Percentiles rank a stretch among this genome's conserved stretches.
These are phyloP conservation scores for Steinernema feltiae DNA, from an alignment of 1,140 invertebrate species.

Conservation along the genomic window DNA sequence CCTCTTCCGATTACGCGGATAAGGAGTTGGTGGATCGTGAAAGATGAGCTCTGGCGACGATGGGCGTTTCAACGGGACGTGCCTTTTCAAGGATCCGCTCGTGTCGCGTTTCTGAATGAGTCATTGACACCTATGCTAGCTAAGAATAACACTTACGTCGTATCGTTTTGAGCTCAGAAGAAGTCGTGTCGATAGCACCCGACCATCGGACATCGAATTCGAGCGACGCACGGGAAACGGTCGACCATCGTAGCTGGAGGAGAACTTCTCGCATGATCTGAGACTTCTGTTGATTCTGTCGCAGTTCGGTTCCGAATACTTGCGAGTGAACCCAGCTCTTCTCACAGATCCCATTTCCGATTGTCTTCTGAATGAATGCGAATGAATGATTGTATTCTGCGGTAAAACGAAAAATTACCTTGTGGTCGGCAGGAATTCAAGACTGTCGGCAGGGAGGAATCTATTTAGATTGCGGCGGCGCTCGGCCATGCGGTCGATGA, in stretches of 20 bases:
- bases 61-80: neutral
- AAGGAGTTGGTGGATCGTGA: neutral
- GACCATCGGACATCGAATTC: slow-evolving; percentile 24
- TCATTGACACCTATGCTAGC: neutral
- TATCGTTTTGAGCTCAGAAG: neutral
- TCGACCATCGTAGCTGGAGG: slow-evolving; percentile 20
- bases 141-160: neutral
- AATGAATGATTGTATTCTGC: neutral
- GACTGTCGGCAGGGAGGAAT: slow-evolving; percentile 32
- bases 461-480: neutral
- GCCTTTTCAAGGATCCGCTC: neutral
- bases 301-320: slow-evolving; percentile 38
- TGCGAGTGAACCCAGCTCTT: slow-evolving; percentile 18
- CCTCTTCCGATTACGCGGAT: neutral
- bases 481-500: neutral
- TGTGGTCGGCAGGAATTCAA: slow-evolving; percentile 25
- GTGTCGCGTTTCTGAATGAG: neutral
- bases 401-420: neutral
- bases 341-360: slow-evolving; percentile 14
- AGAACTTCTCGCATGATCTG: slow-evolving; percentile 1
- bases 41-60: neutral
- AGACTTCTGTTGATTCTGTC: slow-evolving; percentile 25
- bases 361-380: slow-evolving; percentile 24
- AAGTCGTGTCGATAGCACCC: slow-evolving; percentile 1
- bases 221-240: slow-evolving; percentile 23